Evolutionary conservation across 2,888 invertebrate genomes (phyloP), one percentile per base, ranked within the genome.

Genomic region (Ceramica pisi): DNA sequence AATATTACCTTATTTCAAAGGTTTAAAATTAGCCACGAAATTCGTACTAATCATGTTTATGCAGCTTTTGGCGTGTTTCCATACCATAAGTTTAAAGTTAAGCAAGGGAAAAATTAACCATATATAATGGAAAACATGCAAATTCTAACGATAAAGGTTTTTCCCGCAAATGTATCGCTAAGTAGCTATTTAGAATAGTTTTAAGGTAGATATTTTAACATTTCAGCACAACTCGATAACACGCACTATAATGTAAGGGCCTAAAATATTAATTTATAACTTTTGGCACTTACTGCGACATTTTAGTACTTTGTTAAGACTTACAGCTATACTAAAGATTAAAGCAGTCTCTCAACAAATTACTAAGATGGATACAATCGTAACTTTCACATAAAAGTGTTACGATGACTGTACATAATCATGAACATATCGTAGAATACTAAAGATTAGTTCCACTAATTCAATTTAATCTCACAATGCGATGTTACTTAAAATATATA

Each of bases 261-360:
- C 93, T 93, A 93, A 91, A 88, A 89, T 86, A 81, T 87, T 86
- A 73, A 87, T 89, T 87, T 83, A 85, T 88, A 87, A 90, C 87
- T 90, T 87, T 75, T 83, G 92, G 91, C 92, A 90, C 92, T 90
- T 91, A 89, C 87, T 73, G 67, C 51, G 55, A 41, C 69, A 50
- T 68, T 71, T 55, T 23, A 81, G 67, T 72, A 57, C 46, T 57
- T 75, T 78, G 50, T 67, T 51, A 51, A 63, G 51, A 68, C 41
- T 19, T n/a, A 61, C 19, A 19, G 7, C n/a, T 51, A 31, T 21
- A 51, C 35, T 41, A 35, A 57, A n/a, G 5, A 38, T 9, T 59
- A 53, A 23, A 31, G 10, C 10, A 41, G 48, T 14, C 6, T 60
- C 63, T 73, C 64, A 38, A 67, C 63, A 74, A 74, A 61, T 23